Conservation (phyloP, 2,888 invertebrate species). For the Caenorhabditis sulstoni region DNA sequence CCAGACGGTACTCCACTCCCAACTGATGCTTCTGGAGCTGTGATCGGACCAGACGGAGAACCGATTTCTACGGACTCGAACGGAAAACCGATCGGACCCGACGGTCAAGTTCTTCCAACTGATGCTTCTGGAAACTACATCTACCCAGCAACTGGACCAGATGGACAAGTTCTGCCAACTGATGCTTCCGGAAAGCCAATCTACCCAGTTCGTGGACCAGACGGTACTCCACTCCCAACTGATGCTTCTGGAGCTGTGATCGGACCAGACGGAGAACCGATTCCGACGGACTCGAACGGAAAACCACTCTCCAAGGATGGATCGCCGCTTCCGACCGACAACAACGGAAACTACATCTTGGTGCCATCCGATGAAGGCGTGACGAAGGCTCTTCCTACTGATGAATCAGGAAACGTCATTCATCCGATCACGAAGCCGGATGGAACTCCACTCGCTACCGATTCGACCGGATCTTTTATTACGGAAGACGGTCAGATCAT, state of each 20-base stretch:
- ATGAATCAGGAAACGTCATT: no score
- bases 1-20: constrained; percentile 18
- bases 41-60: constrained; percentile 22
- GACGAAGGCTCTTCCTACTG: neutral
- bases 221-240: constrained; percentile 55
- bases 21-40: constrained; percentile 60
- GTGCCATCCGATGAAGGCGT: constrained; percentile 34
- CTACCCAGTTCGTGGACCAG: constrained; percentile 45
- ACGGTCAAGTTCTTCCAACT: constrained; percentile 33
- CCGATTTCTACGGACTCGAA: constrained; percentile 68
- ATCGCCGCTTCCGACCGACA: constrained; percentile 47
- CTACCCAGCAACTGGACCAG: constrained; percentile 13
- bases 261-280: constrained; percentile 48
- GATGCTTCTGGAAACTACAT: constrained; percentile 40
- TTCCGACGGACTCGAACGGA: constrained; percentile 49
- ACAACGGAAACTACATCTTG: constrained; percentile 33
- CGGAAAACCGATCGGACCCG: constrained; percentile 7
- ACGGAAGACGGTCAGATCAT: constrained; percentile 62
- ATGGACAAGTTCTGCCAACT: constrained; percentile 48
- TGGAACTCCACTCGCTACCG: constrained; percentile 55
- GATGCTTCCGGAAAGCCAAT: constrained; percentile 56
- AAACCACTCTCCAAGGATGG: constrained; percentile 51
- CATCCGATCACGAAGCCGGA: constrained; percentile 50
- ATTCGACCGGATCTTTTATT: constrained; percentile 32
- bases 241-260: constrained; percentile 50